Base-by-base conservation (phyloP, 1,140 invertebrate genomes). In the Drosophila obscura region DNA sequence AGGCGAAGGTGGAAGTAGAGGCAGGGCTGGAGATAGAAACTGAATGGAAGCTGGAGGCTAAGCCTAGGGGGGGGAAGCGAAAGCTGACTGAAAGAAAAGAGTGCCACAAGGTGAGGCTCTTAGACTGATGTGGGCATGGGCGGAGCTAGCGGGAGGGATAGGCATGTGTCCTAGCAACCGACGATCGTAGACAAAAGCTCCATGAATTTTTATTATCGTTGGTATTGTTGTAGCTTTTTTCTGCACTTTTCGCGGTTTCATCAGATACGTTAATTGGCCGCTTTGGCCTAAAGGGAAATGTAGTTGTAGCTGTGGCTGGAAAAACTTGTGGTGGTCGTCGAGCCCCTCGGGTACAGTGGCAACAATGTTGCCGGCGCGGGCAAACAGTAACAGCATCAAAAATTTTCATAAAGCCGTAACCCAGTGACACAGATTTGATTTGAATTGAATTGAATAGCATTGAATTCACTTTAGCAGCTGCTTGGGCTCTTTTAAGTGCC, bases 251-350 rank as follows among this genome's bases (percentile, higher is more conserved):
- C 49, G 58, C 41, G 55, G 65, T 63, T 60, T 49, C 73, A 85
- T 85, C 77, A 87, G 82, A 87, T 85, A 87, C 77, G 82, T 81
- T 85, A 87, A 85, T 85, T 85, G 81, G 82, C 81, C 81, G 69
- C 80, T 87, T 87, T 87, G 78, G 81, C 81, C 81, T 77, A 87
- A 85, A 85, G 82, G 81, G 81, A 87, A 79, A 84, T 66, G 19
- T 41, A 39, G 22, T 49, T 49, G 51, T 31, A 31, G 59, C 57
- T 64, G 62, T 31, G 62, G 49, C 28, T 59, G 43, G 58, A 43
- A 64, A 65, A 76, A 75, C 74, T 78, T 61, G 80, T 82, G 46
- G 76, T 45, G 56, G 55, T 58, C 46, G 51, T 73, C 44, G 35
- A n/a, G 55, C 62, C 77, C 44, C 57, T 55, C 52, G 63, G 59